Evolutionary conservation across 2,888 invertebrate genomes (phyloP).

Genomic region (Stegophylla sp.): DNA sequence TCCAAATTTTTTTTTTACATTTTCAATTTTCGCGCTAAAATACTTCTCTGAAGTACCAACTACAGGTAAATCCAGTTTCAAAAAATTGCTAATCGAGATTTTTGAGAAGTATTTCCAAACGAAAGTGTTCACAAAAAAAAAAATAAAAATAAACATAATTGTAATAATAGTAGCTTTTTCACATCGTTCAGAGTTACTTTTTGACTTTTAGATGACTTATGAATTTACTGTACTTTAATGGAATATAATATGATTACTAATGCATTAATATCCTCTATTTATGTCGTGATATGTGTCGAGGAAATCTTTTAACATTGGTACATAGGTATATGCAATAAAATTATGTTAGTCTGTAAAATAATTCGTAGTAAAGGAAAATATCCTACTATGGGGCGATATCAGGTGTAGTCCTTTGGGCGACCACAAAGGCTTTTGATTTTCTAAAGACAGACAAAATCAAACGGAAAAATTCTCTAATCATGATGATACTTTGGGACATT

Average conservation of each 20-base stretch:
- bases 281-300: neutral
- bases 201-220: neutral
- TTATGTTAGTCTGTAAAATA: slow-evolving; percentile 37
- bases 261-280: neutral
- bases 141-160: too few species aligned
- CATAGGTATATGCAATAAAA: slow-evolving; percentile 28
- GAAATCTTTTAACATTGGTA: slow-evolving; percentile 21
- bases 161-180: too few species aligned
- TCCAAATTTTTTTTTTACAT: too few species aligned
- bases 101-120: too few species aligned
- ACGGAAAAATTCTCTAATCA: slow-evolving; percentile 58
- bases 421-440: slow-evolving; percentile 57
- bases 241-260: too few species aligned
- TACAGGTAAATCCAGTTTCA: too few species aligned
- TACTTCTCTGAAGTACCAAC: too few species aligned
- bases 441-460: slow-evolving; percentile 51
- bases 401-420: slow-evolving; percentile 40
- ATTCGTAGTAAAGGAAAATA: slow-evolving; percentile 1
- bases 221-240: too few species aligned
- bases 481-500: slow-evolving; percentile 46
- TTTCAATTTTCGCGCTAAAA: too few species aligned
- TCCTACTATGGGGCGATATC: slow-evolving; percentile 19
- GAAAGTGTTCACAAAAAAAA: too few species aligned
- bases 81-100: too few species aligned
- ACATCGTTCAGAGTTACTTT: too few species aligned